phyloP scores from a whole-genome alignment of 2,797 vertebrate genomes.

The Echiichthys vipera region DNA sequence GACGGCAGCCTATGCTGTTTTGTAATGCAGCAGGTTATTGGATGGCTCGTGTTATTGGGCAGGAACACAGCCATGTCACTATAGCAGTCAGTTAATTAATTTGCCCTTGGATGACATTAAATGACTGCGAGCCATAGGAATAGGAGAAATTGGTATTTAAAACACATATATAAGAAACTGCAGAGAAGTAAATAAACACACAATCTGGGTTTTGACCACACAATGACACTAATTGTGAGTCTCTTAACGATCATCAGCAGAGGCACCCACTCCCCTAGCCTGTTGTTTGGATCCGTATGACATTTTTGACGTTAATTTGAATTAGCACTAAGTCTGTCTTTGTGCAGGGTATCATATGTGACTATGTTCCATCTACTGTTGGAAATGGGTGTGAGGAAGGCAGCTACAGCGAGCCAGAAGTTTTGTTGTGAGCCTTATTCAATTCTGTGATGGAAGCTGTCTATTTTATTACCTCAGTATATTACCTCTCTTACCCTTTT shows the following conservation, averaged over 20 bases:
- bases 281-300: conserved; percentile 11
- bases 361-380: conserved; percentile 26
- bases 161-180: neutral
- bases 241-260: neutral
- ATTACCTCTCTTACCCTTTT: conserved; percentile 66
- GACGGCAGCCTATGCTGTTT: neutral
- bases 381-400: conserved; percentile 31
- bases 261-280: neutral
- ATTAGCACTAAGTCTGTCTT: conserved; percentile 16
- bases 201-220: conserved; percentile 8
- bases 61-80: neutral
- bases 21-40: conserved; percentile 7
- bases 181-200: neutral
- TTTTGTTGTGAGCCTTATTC: conserved; percentile 65
- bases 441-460: conserved; percentile 66
- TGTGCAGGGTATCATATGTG: neutral
- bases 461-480: conserved; percentile 69
- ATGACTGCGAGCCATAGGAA: too few species aligned
- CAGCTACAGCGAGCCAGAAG: conserved; percentile 46
- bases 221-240: neutral
- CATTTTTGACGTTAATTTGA: conserved; percentile 33
- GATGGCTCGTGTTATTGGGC: neutral
- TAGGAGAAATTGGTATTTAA: too few species aligned
- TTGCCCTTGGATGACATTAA: neutral
- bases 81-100: neutral